Evolutionary conservation across 1,140 invertebrate genomes (phyloP), one percentile per base, ranked within the genome.

Genomic region (Drosophila equinoxialis): DNA sequence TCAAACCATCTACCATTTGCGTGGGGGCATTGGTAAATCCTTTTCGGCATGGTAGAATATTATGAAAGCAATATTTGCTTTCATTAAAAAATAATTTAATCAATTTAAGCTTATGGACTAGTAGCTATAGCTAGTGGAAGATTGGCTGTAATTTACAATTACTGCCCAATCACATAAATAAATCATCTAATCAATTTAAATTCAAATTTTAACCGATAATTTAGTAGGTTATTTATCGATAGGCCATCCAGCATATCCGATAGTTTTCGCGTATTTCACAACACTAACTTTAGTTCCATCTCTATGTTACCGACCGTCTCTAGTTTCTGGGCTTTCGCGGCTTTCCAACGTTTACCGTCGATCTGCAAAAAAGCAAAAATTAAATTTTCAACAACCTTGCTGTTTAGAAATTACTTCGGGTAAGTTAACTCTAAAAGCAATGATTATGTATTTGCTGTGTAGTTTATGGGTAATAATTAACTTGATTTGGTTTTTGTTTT

Each of bases 41-140:
- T 89, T 74, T 45, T 77, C 80, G 39, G 77, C 55, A 6, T 89
- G 84, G 39, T 74, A 87, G 26, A 87, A n/a, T n/a, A n/a, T n/a
- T n/a, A n/a, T n/a, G n/a, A n/a, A 37, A 37, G 35, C 8, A 37
- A 35, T 35, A 35, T 2, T 35, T 8, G 35, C 8, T 1, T 39
- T 39, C 37, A 39, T 13, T 39, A 5, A 11, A 13, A 39, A 39
- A 0, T 2, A 39, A 1, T 13, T 11, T 39, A 39, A 39, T 13
- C 1, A 39, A 4, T 39, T 39, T 13, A 1, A 39, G 17, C 17
- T 17, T 17, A 17, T 0, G 17, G 17, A 0, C 17, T 17, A 17
- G 17, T 17, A 17, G 17, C 17, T 17, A 17, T 17, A 0, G 17
- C 17, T 17, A 17, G 17, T 17, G 1, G 17, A 17, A 17, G 17